Evolutionary conservation across 2,113 vertebrate species (phyloP).

Genomic region (Pseudopipra pipra): DNA sequence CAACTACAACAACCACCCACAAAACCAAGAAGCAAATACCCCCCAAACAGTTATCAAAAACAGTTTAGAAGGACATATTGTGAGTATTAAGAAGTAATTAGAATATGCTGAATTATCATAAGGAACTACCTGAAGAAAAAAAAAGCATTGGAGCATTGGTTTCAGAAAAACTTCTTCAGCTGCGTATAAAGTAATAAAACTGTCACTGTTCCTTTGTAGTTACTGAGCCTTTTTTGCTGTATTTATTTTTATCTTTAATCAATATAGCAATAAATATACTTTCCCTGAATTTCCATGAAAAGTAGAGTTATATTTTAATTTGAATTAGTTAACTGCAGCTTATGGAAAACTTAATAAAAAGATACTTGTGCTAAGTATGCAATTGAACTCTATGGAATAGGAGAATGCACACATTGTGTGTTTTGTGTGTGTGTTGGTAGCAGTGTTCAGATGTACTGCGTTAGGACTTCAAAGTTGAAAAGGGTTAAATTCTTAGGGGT

Average conservation of each 20-base stretch:
- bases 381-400: neutral
- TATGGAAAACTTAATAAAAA: neutral
- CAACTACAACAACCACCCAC: neutral
- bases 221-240: neutral
- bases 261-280: neutral
- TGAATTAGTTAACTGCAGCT: neutral
- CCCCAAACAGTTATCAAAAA: neutral
- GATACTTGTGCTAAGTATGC: neutral
- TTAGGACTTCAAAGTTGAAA: neutral
- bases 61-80: neutral
- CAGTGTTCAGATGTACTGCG: neutral
- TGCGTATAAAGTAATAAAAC: neutral
- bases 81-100: neutral
- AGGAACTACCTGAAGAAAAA: neutral
- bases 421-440: neutral
- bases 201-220: neutral
- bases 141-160: fast-evolving
- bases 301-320: neutral
- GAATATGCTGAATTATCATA: neutral
- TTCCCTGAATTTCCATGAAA: neutral
- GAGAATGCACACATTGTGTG: neutral
- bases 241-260: neutral
- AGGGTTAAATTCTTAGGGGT: neutral
- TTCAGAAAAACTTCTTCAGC: neutral
- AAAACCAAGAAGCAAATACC: neutral